A percentile compares a stretch with the other conserved stretches of the same genome.
These are phyloP conservation scores for Macropis europaea DNA, from an alignment of 2,888 invertebrate genomes.

Conservation along the genomic window DNA sequence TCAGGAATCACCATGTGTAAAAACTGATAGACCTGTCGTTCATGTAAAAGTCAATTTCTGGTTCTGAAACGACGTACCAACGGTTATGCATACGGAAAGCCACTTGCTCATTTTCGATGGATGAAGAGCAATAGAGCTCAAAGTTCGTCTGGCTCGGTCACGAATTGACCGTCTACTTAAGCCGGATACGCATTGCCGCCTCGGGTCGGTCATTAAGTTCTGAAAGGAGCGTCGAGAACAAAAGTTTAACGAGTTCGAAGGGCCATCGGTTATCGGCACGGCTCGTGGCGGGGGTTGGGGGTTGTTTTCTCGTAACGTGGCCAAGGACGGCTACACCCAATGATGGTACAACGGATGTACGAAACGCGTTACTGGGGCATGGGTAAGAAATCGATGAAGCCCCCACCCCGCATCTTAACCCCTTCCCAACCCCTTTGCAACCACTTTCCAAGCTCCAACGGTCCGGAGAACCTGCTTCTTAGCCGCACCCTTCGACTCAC, in stretches of 20 bases:
- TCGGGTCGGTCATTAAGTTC: constrained; percentile 7
- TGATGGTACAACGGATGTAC: constrained; percentile 53
- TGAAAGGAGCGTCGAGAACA: neutral
- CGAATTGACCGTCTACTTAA: constrained; percentile 17
- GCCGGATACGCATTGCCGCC: neutral
- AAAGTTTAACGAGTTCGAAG: constrained; percentile 30
- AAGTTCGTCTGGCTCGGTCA: neutral
- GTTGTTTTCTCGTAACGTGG: constrained; percentile 31
- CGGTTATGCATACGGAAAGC: neutral
- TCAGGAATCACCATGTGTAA: no score
- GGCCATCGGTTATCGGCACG: constrained; percentile 15
- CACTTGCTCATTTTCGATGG: no score
- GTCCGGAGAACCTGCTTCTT: constrained; percentile 65
- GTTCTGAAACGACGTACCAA: no score
- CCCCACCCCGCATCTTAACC: constrained; percentile 63
- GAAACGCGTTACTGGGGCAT: constrained; percentile 77
- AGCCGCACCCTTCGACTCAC: constrained; percentile 69
- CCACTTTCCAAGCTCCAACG: constrained; percentile 56
- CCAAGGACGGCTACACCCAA: constrained; percentile 61
- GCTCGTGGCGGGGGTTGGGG: neutral
- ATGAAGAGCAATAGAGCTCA: neutral
- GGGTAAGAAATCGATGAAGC: constrained; percentile 79
- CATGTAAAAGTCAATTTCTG: no score
- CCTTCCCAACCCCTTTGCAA: constrained; percentile 33
- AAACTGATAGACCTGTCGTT: no score